A percentile compares a stretch with the other conserved stretches of the same genome.
These are phyloP conservation scores for Ophioninae sp. DNA, from an alignment of 2,888 invertebrate species.

Conservation along the genomic window DNA sequence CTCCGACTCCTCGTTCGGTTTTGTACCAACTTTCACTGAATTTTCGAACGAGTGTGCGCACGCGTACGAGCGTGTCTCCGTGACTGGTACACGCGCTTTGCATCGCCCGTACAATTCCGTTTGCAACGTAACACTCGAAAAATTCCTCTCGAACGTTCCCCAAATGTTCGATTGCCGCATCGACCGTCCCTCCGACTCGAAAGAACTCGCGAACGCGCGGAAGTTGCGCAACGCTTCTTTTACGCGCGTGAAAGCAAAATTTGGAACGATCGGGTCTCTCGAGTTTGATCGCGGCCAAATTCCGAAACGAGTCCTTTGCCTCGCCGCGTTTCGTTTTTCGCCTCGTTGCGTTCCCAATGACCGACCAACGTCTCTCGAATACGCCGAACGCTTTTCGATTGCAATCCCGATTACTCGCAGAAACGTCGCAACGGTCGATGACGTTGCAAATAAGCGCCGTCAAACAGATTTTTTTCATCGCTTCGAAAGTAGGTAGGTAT, in stretches of 20 bases:
- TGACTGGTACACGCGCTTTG: not conserved
- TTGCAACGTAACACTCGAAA: not conserved
- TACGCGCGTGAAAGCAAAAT: not conserved
- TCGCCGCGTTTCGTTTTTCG: too few relatives aligned
- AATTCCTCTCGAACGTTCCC: not conserved
- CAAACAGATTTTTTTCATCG: too few relatives aligned
- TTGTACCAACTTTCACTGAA: slow-evolving; percentile 77
- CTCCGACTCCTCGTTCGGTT: slow-evolving; percentile 62
- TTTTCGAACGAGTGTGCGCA: slow-evolving; percentile 58
- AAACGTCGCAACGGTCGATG: too few relatives aligned
- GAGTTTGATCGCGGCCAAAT: not conserved
- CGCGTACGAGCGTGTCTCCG: slow-evolving; percentile 4
- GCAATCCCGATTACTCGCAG: too few relatives aligned
- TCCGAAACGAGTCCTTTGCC: not conserved
- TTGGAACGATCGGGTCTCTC: not conserved
- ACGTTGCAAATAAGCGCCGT: too few relatives aligned
- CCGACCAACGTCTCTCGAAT: too few relatives aligned
- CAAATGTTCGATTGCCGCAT: slow-evolving; percentile 20
- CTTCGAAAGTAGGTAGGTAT: too few relatives aligned
- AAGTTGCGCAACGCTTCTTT: slow-evolving; percentile 1
- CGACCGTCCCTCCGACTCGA: not conserved
- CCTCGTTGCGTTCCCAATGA: too few relatives aligned
- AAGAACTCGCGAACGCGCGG: not conserved
- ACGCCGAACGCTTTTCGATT: too few relatives aligned
- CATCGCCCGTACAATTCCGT: not conserved